These are phyloP conservation scores for Tenthredo amoena DNA, from an alignment of 2,888 invertebrate species.

Conservation along the genomic window DNA sequence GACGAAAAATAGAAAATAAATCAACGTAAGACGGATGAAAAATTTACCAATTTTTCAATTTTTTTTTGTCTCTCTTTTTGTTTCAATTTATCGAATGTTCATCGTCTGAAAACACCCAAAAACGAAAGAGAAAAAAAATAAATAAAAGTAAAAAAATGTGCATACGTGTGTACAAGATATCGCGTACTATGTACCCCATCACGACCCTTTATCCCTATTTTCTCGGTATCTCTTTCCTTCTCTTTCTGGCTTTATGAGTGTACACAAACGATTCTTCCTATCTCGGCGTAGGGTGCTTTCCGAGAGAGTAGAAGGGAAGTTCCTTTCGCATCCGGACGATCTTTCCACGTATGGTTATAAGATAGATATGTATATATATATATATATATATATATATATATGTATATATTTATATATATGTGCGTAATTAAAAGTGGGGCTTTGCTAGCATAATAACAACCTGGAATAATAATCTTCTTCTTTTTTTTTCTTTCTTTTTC, in stretches of 20 bases:
- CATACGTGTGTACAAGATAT: not conserved
- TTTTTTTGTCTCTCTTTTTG: not conserved
- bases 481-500: not conserved
- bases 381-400: not conserved
- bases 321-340: not conserved
- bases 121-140: not conserved
- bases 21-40: not conserved
- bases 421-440: conserved; percentile 5
- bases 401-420: not conserved
- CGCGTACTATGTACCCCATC: not conserved
- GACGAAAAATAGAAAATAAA: not conserved
- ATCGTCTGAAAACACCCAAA: not conserved
- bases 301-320: not conserved
- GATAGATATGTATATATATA: not conserved
- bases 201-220: not conserved
- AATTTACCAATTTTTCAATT: not conserved
- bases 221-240: not conserved
- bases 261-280: not conserved
- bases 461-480: not conserved
- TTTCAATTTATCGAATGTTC: not conserved
- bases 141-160: not conserved
- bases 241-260: not conserved
- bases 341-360: not conserved
- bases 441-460: conserved; percentile 15
- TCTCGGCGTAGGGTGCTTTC: not conserved